phyloP scores from a whole-genome alignment of 2,797 vertebrate genomes.

The Dicrostonyx torquatus region DNA sequence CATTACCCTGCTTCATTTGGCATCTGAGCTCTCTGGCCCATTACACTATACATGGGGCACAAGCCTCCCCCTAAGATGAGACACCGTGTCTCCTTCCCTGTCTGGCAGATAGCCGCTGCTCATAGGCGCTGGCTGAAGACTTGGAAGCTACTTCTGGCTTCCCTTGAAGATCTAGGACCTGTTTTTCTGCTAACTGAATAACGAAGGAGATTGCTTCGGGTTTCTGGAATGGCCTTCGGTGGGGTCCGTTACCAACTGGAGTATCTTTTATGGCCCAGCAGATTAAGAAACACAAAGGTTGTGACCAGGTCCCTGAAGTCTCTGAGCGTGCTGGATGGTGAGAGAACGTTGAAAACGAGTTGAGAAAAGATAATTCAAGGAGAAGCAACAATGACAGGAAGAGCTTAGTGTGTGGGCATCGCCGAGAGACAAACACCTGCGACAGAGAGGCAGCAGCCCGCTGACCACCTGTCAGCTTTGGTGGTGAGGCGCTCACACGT shows the following conservation, averaged over 20 bases:
- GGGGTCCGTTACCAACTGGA: not conserved
- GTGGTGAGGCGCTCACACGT: not conserved
- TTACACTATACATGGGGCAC: not conserved
- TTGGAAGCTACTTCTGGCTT: slow-evolving; percentile 12
- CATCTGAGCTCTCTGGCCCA: not conserved
- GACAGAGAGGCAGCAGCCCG: not conserved
- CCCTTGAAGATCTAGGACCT: not conserved
- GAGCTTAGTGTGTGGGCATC: not conserved
- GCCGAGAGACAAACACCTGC: not conserved
- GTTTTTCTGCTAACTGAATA: not conserved
- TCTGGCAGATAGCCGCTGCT: not conserved
- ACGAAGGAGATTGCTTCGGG: not conserved
- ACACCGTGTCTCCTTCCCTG: not conserved
- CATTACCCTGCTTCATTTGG: not conserved
- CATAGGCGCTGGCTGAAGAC: not conserved
- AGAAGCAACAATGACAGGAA: not conserved
- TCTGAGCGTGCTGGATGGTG: not conserved
- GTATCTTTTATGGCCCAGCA: not conserved
- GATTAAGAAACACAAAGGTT: not conserved
- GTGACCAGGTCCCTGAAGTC: not conserved
- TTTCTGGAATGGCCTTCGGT: not conserved
- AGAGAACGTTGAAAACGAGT: not conserved
- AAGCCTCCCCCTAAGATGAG: not conserved
- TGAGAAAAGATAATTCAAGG: not conserved
- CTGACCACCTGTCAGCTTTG: not conserved